Percentiles rank a stretch among this genome's conserved stretches.
Evolutionary conservation across 2,888 invertebrate genomes (phyloP).

Genomic region (Craniophora ligustri): DNA sequence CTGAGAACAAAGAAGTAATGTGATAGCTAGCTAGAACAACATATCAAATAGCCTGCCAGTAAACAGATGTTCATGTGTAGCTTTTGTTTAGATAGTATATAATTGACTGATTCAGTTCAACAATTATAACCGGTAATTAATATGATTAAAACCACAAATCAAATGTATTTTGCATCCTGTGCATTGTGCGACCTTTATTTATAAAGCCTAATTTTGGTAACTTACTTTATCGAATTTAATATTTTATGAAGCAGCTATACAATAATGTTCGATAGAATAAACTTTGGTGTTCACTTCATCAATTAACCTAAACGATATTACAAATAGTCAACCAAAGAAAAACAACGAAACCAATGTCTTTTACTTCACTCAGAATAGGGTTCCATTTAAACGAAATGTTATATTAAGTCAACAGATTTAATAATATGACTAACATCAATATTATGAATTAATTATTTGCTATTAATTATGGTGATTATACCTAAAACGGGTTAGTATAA

Average conservation of each 20-base stretch:
- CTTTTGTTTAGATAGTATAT: conserved; percentile 16
- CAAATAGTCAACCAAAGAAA: conserved; percentile 80
- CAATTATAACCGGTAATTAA: conserved; percentile 10
- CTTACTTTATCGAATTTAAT: conserved; percentile 55
- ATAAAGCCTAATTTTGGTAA: conserved; percentile 75
- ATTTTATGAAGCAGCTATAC: conserved; percentile 47
- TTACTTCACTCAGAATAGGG: conserved; percentile 66
- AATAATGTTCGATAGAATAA: conserved; percentile 59
- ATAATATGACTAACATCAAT: conserved; percentile 50
- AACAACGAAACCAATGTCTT: conserved; percentile 81
- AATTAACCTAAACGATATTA: conserved; percentile 79
- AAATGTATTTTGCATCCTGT: conserved; percentile 37
- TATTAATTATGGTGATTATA: conserved; percentile 42
- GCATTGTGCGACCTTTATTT: conserved; percentile 69
- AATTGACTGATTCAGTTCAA: conserved; percentile 35
- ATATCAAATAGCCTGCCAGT: conserved; percentile 5
- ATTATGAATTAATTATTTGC: conserved; percentile 48
- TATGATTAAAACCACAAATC: conserved; percentile 23
- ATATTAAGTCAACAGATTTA: conserved; percentile 49
- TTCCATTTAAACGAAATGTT: conserved; percentile 48
- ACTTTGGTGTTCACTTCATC: conserved; percentile 81
- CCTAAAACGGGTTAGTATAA: conserved; percentile 43
- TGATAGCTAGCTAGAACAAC: conserved; percentile 7
- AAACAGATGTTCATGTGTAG: conserved; percentile 3
- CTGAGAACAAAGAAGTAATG: conserved; percentile 7